These are phyloP conservation scores for Epirrhoe alternata DNA, from an alignment of 2,888 invertebrate genomes.

Conservation along the genomic window DNA sequence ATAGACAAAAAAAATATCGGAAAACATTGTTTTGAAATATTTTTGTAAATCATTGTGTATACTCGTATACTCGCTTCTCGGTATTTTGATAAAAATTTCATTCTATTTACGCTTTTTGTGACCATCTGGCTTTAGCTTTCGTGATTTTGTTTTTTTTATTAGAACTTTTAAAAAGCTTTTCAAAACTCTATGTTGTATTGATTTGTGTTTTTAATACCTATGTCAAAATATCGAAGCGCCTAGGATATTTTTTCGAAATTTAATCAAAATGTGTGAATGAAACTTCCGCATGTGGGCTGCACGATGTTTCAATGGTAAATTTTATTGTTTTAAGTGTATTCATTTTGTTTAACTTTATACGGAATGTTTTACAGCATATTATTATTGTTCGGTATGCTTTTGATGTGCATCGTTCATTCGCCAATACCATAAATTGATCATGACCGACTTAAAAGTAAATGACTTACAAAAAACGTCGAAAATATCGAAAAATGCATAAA, in stretches of 20 bases:
- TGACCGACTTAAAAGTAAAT: slow-evolving; percentile 18
- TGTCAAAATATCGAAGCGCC: slow-evolving; percentile 52
- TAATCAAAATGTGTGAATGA: slow-evolving; percentile 38
- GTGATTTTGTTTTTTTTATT: slow-evolving; percentile 25
- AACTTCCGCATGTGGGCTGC: slow-evolving; percentile 74
- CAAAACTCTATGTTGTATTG: not conserved
- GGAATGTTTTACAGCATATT: slow-evolving; percentile 25
- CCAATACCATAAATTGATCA: slow-evolving; percentile 28
- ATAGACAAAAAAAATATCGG: not conserved
- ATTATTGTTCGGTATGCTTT: slow-evolving; percentile 68
- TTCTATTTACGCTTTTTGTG: slow-evolving; percentile 43
- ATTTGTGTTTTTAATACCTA: slow-evolving; percentile 31
- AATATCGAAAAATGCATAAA: slow-evolving; percentile 37
- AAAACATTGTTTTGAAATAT: not conserved
- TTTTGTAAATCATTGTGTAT: slow-evolving; percentile 30
- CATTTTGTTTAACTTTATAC: slow-evolving; percentile 4
- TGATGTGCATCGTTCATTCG: slow-evolving; percentile 71
- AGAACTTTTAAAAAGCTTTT: slow-evolving; percentile 3
- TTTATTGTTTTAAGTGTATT: slow-evolving; percentile 10
- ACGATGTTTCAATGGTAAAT: slow-evolving; percentile 59
- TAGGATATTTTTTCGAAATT: slow-evolving; percentile 45
- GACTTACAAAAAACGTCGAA: slow-evolving; percentile 13
- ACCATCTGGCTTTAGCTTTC: slow-evolving; percentile 42
- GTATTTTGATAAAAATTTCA: slow-evolving; percentile 48
- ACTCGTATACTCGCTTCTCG: slow-evolving; percentile 52